Evolutionary conservation across 2,797 vertebrate species (phyloP), one percentile per base, ranked within the genome.

Genomic region (Oreochromis grahami): DNA sequence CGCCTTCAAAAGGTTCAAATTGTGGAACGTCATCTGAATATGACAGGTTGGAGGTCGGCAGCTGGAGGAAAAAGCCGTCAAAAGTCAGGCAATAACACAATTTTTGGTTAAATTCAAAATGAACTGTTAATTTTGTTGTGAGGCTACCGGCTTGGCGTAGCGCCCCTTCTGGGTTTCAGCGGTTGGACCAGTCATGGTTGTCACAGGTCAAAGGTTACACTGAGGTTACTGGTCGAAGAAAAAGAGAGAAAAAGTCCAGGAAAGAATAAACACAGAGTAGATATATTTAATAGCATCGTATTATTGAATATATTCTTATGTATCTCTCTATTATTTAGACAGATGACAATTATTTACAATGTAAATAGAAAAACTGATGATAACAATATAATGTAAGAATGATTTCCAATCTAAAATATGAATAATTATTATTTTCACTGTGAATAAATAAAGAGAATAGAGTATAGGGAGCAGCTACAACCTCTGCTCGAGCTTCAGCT

Each of bases 11-110:
- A 4, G 89, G 24, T 74, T 98, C 96, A 90, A 93, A 84, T 0
- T 94, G 93, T 0, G 94, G 95, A 3, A 96, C 89, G 0, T 95
- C 93, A 4, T 93, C 90, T 34, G 95, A 95, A 2, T 94, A 0
- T 95, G 0, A 0, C 43, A 92, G 86, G 97, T 92, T 92, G 32
- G 74, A n/a, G 45, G 34, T 85, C 1, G 90, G 43, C 51, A 87
- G 26, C 91, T 93, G 3, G 8, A 53, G 4, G 12, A 6, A 3
- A 26, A 9, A 32, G 3, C 17, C 5, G 19, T 36, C 8, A 65
- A 32, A 72, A 50, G 26, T 63, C 0, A 36, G 58, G 15, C 15
- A 13, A 29, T 19, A 1, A 48, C 24, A 43, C 3, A 1, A 12
- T 8, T 19, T 48, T 29, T 3, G 43, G 15, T 72, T 19, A 13